Base-by-base conservation (phyloP, 2,113 vertebrate genomes). In the Alexandromys fortis region DNA sequence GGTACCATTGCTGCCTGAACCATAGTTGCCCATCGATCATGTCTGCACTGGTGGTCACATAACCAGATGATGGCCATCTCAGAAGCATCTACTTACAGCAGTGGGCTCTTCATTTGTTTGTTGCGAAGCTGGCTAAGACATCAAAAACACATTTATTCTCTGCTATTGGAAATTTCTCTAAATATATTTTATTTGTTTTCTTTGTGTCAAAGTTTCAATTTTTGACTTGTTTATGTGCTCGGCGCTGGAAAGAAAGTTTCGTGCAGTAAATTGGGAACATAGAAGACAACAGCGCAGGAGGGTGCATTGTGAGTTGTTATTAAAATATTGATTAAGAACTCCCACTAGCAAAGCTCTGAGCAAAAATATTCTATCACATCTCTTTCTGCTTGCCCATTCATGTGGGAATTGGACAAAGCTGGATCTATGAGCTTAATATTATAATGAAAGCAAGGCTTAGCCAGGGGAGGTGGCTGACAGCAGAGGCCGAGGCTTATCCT, bases 1-100 rank as follows among this genome's bases (percentile, higher is more conserved):
- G 33, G 17, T 38, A 17, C 6, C 6, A 28, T 21, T 35, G 26
- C 4, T 58, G 33, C 22, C 55, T 61, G 3, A 19, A 33, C 38
- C 3, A 1, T 0, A 47, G 35, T 7, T 10, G 0, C 12, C 14
- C 3, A 10, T 79, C 0, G 1, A 0, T 38, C 10, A 5, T 47
- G 42, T 21, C 4, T 8, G 2, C 35, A 0, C 2, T n/a, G 42
- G 11, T 11, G 58, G 16, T 49, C 26, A 30, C 38, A 38, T 76
- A 33, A 52, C 10, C 55, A 67, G 17, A 26, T 1, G 5, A 45
- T 1, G 12, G 1, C 61, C 17, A n/a, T 47, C 42, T 68, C 12
- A 55, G 55, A 55, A 76, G 16, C 33, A 24, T 10, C 45, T 47
- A 3, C 42, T 79, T 58, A 28, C 24, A 22, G 16, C 33, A 75